Base-by-base conservation (phyloP, 23 tunicate genomes). In the Diplosoma virens region DNA sequence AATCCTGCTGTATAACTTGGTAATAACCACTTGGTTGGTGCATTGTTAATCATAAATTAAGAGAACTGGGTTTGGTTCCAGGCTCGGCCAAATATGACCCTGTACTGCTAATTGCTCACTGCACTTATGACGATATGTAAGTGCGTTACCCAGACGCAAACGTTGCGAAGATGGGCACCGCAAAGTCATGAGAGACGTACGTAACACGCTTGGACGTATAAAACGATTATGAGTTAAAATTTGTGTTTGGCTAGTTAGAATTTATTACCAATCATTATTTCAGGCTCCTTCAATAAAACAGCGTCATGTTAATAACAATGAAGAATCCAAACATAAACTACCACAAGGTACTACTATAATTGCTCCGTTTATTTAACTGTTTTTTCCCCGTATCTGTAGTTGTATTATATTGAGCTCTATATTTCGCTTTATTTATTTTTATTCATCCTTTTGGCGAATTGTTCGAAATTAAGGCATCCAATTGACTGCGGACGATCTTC, bases 301-400 rank as follows among this genome's bases (percentile, higher is more conserved):
- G 20, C 75, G 36, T n/a, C 48, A 28, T 31, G 24, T 31, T 20
- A n/a, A 67, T 31, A 32, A 66, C 28, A 75, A 71, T 31, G 54
- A 26, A 2, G 80, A 85, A 60, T 41, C 37, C 26, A 85, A 85
- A 32, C 84, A 85, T 73, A 85, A 85, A 61, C 73, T 85, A 37
- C 92, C 92, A 2, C 79, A 85, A 60, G 92, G 92, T 77, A 60
- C 17, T 4, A 7, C 14, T 41, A 14, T 41, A 41, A 9, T 14
- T 7, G 50, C 14, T 41, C 14, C 14, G 50, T 14, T 41, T 9
- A 14, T 41, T 41, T 41, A 7, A 14, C n/a, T n/a, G n/a, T n/a
- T n/a, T n/a, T n/a, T n/a, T n/a, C n/a, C n/a, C n/a, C n/a, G n/a
- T n/a, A n/a, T n/a, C n/a, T n/a, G n/a, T n/a, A n/a, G n/a, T n/a